Percentiles rank a stretch among this genome's conserved stretches.
Conservation (phyloP, 2,888 invertebrate species). For the Anarsia innoxiella region DNA sequence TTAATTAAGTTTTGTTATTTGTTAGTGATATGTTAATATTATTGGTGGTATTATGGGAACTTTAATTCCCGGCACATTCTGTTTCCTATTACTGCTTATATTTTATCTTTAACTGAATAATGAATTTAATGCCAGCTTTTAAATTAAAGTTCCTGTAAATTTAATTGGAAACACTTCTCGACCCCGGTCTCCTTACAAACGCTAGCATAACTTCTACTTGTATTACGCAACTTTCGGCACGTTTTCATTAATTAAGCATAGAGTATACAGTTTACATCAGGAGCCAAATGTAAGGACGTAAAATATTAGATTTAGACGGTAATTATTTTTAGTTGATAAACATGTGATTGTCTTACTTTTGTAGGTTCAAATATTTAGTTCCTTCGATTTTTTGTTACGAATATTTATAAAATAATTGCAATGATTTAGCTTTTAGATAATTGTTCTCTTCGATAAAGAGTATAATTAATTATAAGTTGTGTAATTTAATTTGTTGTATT, state of each 20-base stretch:
- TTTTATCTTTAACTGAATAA: too few relatives aligned
- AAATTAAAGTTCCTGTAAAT: constrained; percentile 22
- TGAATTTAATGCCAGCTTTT: constrained; percentile 6
- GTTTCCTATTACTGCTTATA: constrained; percentile 13
- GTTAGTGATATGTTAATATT: constrained; percentile 52
- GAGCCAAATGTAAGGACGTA: constrained; percentile 69
- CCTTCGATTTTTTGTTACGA: constrained; percentile 69
- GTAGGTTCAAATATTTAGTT: constrained; percentile 69
- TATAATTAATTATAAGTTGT: constrained; percentile 67
- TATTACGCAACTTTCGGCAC: too few relatives aligned
- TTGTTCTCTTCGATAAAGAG: constrained; percentile 66
- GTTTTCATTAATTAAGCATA: constrained; percentile 32
- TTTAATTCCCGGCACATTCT: constrained; percentile 6
- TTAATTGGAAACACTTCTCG: neutral
- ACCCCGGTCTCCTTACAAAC: constrained; percentile 2
- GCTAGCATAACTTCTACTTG: too few relatives aligned
- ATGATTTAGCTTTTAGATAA: constrained; percentile 58
- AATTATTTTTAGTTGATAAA: constrained; percentile 60
- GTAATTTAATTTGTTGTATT: constrained; percentile 72
- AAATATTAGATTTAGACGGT: constrained; percentile 57
- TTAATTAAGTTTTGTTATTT: constrained; percentile 74
- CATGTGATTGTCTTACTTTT: constrained; percentile 62
- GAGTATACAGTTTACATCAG: constrained; percentile 40
- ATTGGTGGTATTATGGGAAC: neutral
- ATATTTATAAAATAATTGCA: constrained; percentile 66